Evolutionary conservation across 2,797 vertebrate species (phyloP).

Genomic region (Sibirionetta formosa): DNA sequence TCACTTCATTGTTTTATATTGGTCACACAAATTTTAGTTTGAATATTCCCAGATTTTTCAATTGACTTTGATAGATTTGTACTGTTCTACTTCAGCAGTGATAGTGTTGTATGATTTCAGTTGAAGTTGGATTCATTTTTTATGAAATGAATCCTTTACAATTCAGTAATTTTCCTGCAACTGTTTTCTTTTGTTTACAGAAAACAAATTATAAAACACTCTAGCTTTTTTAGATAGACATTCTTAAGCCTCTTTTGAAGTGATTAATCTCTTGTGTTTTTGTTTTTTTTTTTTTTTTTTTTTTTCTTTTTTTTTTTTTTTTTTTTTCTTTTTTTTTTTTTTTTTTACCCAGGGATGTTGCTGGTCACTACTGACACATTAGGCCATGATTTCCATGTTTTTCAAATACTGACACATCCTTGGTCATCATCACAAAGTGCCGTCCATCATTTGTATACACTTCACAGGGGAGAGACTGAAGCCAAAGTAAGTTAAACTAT

Average conservation of each 20-base stretch:
- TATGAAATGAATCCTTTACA: neutral
- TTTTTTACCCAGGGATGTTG: slow-evolving; percentile 90
- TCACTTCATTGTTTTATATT: neutral
- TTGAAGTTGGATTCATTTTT: neutral
- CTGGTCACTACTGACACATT: slow-evolving; percentile 95
- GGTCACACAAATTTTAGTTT: neutral
- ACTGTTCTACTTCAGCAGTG: neutral
- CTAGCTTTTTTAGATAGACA: neutral
- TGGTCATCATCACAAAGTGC: slow-evolving; percentile 98
- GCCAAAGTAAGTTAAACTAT: slow-evolving; percentile 91
- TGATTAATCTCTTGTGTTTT: slow-evolving; percentile 52
- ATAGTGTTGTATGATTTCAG: neutral
- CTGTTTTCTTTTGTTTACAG: neutral
- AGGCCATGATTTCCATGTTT: slow-evolving; percentile 98
- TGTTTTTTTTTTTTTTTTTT: slow-evolving; percentile 7
- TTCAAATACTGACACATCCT: slow-evolving; percentile 97
- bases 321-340: neutral
- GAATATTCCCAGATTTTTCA: neutral
- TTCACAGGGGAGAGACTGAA: slow-evolving; percentile 98
- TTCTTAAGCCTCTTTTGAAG: neutral
- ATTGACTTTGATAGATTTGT: neutral
- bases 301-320: slow-evolving; percentile 48
- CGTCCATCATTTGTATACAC: slow-evolving; percentile 96
- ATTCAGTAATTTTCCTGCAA: neutral
- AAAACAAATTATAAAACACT: neutral